These are phyloP conservation scores for Latrodectus hesperus DNA, from an alignment of 2,888 invertebrate genomes.

Conservation along the genomic window DNA sequence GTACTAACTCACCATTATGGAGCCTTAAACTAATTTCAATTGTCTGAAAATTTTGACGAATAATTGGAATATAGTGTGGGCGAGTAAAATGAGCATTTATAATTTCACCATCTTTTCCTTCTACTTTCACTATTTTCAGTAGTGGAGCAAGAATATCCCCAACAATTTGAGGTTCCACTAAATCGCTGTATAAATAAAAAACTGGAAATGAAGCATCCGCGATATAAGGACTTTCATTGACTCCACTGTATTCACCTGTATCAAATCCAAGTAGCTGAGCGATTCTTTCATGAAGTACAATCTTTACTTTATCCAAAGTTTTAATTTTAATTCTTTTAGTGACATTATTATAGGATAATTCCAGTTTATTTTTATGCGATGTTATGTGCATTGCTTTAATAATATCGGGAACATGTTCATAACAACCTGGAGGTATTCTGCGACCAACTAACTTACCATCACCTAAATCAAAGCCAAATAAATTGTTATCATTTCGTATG, in stretches of 20 bases:
- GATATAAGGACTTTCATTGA: background rate
- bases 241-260: background rate
- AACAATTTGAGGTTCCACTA: slow-evolving; percentile 70
- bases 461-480: background rate
- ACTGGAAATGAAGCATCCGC: slow-evolving; percentile 5
- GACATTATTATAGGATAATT: background rate
- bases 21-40: slow-evolving; percentile 22
- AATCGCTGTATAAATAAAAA: slow-evolving; percentile 71
- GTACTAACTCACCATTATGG: slow-evolving; percentile 15
- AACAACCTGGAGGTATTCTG: slow-evolving; percentile 33
- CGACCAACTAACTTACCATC: slow-evolving; percentile 14
- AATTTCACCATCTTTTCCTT: slow-evolving; percentile 5
- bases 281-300: slow-evolving; percentile 9
- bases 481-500: background rate
- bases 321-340: slow-evolving; percentile 32
- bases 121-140: slow-evolving; percentile 71
- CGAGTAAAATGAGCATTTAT: slow-evolving; percentile 13
- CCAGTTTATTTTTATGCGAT: slow-evolving; percentile 22
- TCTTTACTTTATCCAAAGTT: background rate
- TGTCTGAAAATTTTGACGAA: slow-evolving; percentile 23
- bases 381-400: slow-evolving; percentile 11
- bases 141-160: slow-evolving; percentile 72
- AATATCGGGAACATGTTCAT: slow-evolving; percentile 28
- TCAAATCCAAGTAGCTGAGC: slow-evolving; percentile 21
- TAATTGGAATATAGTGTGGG: slow-evolving; percentile 10